phyloP scores from a whole-genome alignment of 2,797 vertebrate genomes.

The Rhynchotus rufescens region DNA sequence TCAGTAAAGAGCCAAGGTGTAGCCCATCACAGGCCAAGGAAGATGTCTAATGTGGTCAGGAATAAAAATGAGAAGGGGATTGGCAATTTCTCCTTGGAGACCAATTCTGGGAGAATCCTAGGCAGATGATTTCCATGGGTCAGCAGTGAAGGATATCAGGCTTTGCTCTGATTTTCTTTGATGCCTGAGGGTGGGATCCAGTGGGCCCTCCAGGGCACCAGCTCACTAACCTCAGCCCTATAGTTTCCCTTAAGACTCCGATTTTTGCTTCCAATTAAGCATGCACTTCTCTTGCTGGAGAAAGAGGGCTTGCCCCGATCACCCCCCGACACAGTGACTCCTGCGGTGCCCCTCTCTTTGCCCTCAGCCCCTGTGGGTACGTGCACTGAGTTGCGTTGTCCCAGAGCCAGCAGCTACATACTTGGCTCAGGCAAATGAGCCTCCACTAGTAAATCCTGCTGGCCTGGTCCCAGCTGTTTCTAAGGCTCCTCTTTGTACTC shows the following conservation, averaged over 20 bases:
- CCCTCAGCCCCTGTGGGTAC: background rate
- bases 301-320: background rate
- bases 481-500: slow-evolving; percentile 48
- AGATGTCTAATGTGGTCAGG: background rate
- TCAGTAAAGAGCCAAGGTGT: background rate
- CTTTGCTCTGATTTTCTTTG: background rate
- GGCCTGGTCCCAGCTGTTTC: slow-evolving; percentile 15
- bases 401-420: background rate
- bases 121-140: background rate
- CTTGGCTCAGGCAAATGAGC: slow-evolving; percentile 13
- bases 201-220: background rate
- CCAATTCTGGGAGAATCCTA: background rate
- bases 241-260: background rate
- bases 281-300: background rate
- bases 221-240: background rate
- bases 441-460: slow-evolving; percentile 43
- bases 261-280: background rate
- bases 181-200: background rate
- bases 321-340: background rate
- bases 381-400: slow-evolving; percentile 5
- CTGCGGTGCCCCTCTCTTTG: background rate
- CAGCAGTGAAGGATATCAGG: background rate
- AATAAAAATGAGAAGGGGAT: background rate
- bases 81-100: background rate
- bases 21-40: background rate